Evolutionary conservation across 2,113 vertebrate genomes (phyloP).

Genomic region (Lepus americanus): DNA sequence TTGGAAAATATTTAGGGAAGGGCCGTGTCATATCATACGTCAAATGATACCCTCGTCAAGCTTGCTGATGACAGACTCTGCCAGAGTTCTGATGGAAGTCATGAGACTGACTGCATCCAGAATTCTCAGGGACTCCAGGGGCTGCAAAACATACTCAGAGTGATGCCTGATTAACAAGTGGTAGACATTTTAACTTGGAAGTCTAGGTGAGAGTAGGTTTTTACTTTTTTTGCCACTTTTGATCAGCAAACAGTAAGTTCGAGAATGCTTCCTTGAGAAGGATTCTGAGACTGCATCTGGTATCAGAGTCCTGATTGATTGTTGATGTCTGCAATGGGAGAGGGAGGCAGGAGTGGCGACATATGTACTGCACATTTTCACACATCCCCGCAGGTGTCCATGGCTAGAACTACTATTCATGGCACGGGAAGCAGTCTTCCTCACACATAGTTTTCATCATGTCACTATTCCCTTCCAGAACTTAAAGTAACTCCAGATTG

Average conservation of each 20-base stretch:
- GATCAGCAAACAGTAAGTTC: background rate
- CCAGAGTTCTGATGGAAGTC: background rate
- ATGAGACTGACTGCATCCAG: slow-evolving; percentile 3
- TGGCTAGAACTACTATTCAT: background rate
- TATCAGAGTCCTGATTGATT: background rate
- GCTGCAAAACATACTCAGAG: background rate
- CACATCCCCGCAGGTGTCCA: too few relatives aligned
- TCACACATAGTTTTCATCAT: background rate
- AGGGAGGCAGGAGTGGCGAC: background rate
- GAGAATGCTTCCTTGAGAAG: background rate
- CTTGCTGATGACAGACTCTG: slow-evolving; percentile 12
- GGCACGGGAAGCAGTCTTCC: background rate
- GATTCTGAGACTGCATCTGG: background rate
- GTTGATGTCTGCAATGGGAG: background rate
- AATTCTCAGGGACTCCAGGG: background rate
- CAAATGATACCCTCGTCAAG: slow-evolving; percentile 26
- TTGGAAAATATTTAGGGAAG: slow-evolving; percentile 52
- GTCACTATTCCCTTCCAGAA: background rate
- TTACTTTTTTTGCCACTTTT: background rate
- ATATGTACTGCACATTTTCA: background rate
- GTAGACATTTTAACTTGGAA: background rate
- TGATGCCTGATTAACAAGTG: background rate
- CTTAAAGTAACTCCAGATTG: slow-evolving; percentile 14
- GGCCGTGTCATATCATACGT: background rate
- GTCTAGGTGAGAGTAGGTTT: background rate